These are phyloP conservation scores for Mungos mungo DNA, from an alignment of 2,113 vertebrate genomes.

Conservation along the genomic window DNA sequence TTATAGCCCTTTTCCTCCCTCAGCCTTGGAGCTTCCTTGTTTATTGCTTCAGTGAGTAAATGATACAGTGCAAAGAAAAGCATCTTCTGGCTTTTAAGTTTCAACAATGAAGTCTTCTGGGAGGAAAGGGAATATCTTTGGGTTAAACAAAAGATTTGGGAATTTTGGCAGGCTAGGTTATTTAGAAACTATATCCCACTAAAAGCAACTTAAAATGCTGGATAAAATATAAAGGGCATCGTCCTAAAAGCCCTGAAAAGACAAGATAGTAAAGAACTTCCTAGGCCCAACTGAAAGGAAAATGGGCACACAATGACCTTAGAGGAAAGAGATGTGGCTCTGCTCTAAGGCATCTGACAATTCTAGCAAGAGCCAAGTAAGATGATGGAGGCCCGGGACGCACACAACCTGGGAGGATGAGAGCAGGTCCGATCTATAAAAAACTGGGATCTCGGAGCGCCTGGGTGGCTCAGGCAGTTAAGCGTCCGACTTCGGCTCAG, in stretches of 20 bases:
- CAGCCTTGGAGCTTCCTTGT: not conserved
- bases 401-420: not conserved
- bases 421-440: not conserved
- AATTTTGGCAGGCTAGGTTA: not conserved
- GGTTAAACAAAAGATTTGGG: not conserved
- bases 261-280: not conserved
- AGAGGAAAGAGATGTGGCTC: not conserved
- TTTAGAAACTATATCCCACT: not conserved
- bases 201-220: not conserved
- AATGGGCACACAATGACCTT: not conserved
- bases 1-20: not conserved
- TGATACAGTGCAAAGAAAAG: not conserved
- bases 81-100: not conserved
- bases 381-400: not conserved
- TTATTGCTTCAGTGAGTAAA: not conserved
- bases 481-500: too few species aligned
- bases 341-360: not conserved
- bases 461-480: too few species aligned
- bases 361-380: not conserved
- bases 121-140: not conserved
- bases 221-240: not conserved
- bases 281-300: not conserved
- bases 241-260: not conserved
- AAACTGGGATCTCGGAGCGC: too few species aligned
- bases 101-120: not conserved